These are phyloP conservation scores for Cecropterus lyciades DNA, from an alignment of 1,140 invertebrate species.

Conservation along the genomic window DNA sequence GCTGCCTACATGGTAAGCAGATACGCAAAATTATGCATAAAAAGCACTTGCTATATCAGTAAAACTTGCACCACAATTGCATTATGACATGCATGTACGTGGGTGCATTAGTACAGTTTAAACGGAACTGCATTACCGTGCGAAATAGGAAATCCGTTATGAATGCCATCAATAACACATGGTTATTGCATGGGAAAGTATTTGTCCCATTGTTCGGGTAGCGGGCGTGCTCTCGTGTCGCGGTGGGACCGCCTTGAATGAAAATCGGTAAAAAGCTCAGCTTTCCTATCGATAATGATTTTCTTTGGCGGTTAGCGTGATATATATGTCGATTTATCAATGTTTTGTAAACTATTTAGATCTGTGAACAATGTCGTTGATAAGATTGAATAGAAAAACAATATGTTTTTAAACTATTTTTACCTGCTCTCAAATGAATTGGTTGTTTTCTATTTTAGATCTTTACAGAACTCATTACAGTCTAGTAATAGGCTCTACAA, in stretches of 20 bases:
- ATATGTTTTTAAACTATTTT: too few species aligned
- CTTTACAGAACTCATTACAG: too few species aligned
- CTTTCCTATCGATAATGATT: conserved; percentile 16
- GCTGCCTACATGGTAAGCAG: too few species aligned
- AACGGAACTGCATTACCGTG: conserved; percentile 29
- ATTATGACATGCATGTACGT: conserved; percentile 3
- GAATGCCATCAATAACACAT: conserved; percentile 29
- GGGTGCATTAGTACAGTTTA: conserved; percentile 18
- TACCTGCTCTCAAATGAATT: too few species aligned
- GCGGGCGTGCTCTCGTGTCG: conserved; percentile 9
- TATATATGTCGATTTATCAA: neutral
- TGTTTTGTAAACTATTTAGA: too few species aligned
- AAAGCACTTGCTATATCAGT: too few species aligned
- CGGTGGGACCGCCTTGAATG: neutral
- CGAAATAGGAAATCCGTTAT: conserved; percentile 33
- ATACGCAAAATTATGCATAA: too few species aligned
- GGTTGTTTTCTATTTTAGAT: too few species aligned
- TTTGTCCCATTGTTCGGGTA: conserved; percentile 23
- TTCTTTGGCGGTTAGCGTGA: conserved; percentile 2
- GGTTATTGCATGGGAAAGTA: conserved; percentile 25
- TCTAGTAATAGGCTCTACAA: too few species aligned
- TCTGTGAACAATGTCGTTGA: neutral
- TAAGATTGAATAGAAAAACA: too few species aligned
- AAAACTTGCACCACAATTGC: too few species aligned
- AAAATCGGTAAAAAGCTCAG: conserved; percentile 17